Evolutionary conservation across 2,888 invertebrate species (phyloP), one percentile per base, ranked within the genome.

Genomic region (Synergus japonicus): DNA sequence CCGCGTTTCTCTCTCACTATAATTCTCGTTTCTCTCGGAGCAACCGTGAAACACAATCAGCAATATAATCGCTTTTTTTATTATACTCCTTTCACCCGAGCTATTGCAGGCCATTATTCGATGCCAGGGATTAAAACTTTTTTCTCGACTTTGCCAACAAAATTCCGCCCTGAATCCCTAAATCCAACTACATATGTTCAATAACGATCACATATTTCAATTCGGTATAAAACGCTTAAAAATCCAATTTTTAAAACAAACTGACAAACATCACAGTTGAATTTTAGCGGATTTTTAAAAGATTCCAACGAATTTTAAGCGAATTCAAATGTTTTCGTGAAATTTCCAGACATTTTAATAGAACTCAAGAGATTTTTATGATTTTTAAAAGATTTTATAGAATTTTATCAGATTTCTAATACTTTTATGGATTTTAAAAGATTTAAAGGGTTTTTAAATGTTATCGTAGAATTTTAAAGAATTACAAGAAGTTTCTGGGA

Each of bases 61-160:
- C 67, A 67, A 67, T 67, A 67, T 67, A 67, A 67, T 67, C 46
- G 67, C 13, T 67, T 67, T 67, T 60, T 67, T 67, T 67, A 67
- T 67, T 67, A 67, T 67, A 46, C 44, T 67, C 22, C 46, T 67
- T 67, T 67, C 46, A 46, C 46, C 67, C 46, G 13, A 12, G 22
- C 44, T 22, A 46, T 67, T 46, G 65, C 41, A 65, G 65, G 41
- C 65, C 13, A 41, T 41, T 65, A 22, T 46, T 22, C 13, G 2
- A 22, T 46, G 22, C 22, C 46, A 44, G 43, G 67, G 67, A 22
- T 67, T 67, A 67, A 67, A 67, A 67, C 10, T 67, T 67, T 67
- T 67, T 67, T 46, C 18, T 13, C 67, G 18, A 66, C 18, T 44
- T 66, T 43, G 43, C 18, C 67, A 67, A 67, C 46, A 67, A 44